These are phyloP conservation scores for Gallinago nigripennis DNA, from an alignment of 2,797 vertebrate genomes.

Conservation along the genomic window DNA sequence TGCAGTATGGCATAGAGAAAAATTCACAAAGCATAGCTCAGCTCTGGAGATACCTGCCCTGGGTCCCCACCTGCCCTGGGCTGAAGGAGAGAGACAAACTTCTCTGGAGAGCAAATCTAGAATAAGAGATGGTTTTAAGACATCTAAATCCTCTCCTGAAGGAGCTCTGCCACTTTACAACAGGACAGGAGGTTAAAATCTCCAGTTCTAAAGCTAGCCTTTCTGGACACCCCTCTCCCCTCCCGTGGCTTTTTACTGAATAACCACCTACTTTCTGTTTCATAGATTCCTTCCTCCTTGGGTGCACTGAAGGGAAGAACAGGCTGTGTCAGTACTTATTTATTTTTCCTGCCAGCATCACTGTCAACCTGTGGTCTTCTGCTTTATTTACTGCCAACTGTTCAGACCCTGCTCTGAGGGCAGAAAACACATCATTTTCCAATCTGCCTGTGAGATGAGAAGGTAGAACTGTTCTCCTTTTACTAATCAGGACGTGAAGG, in stretches of 20 bases:
- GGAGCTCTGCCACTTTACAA: not conserved
- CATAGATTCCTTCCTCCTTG: not conserved
- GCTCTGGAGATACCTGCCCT: not conserved
- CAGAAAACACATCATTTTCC: not conserved
- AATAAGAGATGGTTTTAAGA: not conserved
- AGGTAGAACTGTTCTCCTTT: not conserved
- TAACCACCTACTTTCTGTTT: not conserved
- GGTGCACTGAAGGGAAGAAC: not conserved
- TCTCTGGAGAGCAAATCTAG: not conserved
- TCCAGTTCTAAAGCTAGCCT: not conserved
- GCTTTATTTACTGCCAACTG: conserved; percentile 45
- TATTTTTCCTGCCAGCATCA: conserved; percentile 7
- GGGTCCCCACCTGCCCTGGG: not conserved
- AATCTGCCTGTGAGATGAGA: not conserved
- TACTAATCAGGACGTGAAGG: not conserved
- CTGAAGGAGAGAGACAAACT: not conserved
- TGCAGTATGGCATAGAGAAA: not conserved
- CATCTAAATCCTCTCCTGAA: not conserved
- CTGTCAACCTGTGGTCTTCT: conserved; percentile 6
- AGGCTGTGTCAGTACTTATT: conserved; percentile 16
- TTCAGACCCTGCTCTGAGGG: not conserved
- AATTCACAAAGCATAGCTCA: not conserved
- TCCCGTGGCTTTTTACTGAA: not conserved
- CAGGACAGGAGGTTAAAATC: not conserved
- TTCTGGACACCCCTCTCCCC: not conserved